A percentile compares a stretch with the other conserved stretches of the same genome.
Conservation (phyloP, 1,140 invertebrate genomes). For the Bathynomus jamesi region DNA sequence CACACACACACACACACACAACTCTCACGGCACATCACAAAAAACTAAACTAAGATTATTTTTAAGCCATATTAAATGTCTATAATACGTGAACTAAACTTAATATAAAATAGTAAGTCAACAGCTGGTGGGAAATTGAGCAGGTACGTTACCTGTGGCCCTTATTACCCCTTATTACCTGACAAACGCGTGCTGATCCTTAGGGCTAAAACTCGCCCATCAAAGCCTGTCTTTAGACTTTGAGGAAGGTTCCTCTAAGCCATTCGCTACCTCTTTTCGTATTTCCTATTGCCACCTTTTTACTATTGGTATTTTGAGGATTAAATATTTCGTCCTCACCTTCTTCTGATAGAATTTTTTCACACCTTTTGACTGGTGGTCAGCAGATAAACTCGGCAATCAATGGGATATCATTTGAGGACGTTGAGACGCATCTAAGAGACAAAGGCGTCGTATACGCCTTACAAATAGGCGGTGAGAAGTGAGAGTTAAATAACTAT, state of each 20-base stretch:
- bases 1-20: not conserved
- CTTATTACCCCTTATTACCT: not conserved
- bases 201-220: not conserved
- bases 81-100: not conserved
- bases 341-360: not conserved
- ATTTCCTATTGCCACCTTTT: not conserved
- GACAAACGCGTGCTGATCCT: not conserved
- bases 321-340: not conserved
- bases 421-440: not conserved
- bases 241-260: not conserved
- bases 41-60: not conserved
- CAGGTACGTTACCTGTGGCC: not conserved
- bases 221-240: not conserved
- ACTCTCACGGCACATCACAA: not conserved
- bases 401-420: not conserved
- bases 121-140: not conserved
- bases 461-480: not conserved
- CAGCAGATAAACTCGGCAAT: not conserved
- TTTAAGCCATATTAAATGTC: conserved; percentile 1
- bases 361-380: not conserved
- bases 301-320: not conserved
- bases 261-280: not conserved
- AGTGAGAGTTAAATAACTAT: not conserved
- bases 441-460: not conserved
- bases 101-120: not conserved